These are phyloP conservation scores for Hemicentrotus pulcherrimus DNA, from an alignment of 35 echinoderm and acorn worm genomes.

Conservation along the genomic window DNA sequence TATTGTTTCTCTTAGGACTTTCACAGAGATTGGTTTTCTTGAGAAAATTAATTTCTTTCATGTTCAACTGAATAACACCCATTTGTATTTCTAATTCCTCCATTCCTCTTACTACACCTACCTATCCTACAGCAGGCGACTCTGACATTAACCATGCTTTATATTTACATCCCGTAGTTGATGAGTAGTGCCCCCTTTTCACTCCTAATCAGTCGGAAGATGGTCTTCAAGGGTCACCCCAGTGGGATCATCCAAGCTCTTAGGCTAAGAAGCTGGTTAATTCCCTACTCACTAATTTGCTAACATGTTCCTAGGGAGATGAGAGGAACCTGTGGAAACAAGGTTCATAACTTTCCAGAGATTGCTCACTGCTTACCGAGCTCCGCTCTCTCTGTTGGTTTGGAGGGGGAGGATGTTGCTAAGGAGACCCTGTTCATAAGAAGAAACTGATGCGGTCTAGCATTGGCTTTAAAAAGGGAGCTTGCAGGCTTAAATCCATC, in stretches of 20 bases:
- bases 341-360: not conserved
- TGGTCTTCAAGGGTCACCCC: not conserved
- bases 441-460: not conserved
- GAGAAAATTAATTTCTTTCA: no score
- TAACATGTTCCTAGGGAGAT: not conserved
- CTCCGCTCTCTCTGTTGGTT: not conserved
- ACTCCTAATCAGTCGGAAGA: not conserved
- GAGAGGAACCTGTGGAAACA: not conserved
- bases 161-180: no score
- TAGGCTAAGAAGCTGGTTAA: not conserved
- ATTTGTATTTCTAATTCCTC: not conserved
- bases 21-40: no score
- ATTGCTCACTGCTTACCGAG: not conserved
- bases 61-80: no score
- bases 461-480: no score
- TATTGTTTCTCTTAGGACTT: no score
- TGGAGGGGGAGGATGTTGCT: not conserved
- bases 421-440: not conserved
- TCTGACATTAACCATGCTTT: not conserved
- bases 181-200: not conserved
- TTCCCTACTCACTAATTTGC: slow-evolving; percentile 1
- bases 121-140: not conserved
- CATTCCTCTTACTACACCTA: not conserved
- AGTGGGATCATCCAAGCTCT: not conserved
- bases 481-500: no score